These are phyloP conservation scores for Bombus affinis DNA, from an alignment of 1,140 invertebrate genomes.

Conservation along the genomic window DNA sequence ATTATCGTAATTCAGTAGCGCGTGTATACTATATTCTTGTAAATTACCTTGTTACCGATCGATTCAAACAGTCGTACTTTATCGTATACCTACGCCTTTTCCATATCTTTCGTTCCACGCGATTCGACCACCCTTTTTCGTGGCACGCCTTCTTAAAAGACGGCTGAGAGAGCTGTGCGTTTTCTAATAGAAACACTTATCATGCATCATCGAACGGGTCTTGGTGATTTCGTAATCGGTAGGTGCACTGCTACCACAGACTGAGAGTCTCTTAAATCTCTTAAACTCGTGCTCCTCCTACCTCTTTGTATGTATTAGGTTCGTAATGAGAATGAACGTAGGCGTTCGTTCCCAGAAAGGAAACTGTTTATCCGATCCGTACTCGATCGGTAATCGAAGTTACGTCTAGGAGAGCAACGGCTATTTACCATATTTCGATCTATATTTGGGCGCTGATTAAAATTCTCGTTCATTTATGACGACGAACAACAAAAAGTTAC, in stretches of 20 bases:
- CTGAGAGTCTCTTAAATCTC: background rate
- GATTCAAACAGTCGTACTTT: too few relatives aligned
- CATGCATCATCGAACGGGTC: conserved; percentile 8
- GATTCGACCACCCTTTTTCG: too few relatives aligned
- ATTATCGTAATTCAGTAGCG: too few relatives aligned
- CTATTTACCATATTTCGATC: background rate
- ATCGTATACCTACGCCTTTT: too few relatives aligned
- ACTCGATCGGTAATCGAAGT: background rate
- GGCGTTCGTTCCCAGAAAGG: background rate
- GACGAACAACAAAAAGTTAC: background rate
- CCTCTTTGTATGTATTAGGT: background rate
- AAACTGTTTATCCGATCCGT: background rate
- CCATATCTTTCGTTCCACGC: background rate
- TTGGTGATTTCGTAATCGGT: conserved; percentile 9
- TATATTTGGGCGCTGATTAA: background rate
- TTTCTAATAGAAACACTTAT: conserved; percentile 9
- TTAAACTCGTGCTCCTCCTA: background rate
- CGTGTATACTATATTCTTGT: too few relatives aligned
- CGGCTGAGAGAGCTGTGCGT: background rate
- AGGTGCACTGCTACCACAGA: background rate
- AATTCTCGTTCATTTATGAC: background rate
- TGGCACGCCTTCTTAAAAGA: too few relatives aligned
- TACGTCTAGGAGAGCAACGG: background rate
- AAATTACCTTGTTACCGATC: too few relatives aligned
- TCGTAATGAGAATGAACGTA: conserved; percentile 4